Evolutionary conservation across 2,113 vertebrate genomes (phyloP).

Genomic region (Burhinus oedicnemus): DNA sequence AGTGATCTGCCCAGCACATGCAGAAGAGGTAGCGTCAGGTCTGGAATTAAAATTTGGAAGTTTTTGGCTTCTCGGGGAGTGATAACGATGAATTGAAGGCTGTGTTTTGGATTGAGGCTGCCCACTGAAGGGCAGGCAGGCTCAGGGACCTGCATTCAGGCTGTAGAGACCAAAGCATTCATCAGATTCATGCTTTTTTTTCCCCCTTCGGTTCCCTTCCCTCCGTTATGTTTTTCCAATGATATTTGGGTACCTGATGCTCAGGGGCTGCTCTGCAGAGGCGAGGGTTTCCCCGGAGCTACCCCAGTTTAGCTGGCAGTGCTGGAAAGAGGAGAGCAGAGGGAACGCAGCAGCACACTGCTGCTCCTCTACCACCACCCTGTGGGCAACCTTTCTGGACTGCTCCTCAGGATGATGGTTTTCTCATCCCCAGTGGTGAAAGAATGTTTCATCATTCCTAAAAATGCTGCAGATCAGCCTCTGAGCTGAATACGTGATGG

Average conservation of each 20-base stretch:
- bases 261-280: background rate
- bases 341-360: background rate
- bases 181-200: background rate
- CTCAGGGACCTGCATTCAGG: too few species aligned
- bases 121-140: background rate
- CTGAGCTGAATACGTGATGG: rapidly evolving
- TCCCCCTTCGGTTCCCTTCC: rapidly evolving
- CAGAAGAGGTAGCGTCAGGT: background rate
- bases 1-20: background rate
- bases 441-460: background rate
- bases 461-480: background rate
- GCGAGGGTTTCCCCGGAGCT: background rate
- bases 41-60: background rate
- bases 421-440: rapidly evolving
- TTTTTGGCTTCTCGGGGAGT: background rate
- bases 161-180: background rate
- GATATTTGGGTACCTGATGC: background rate
- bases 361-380: conserved; percentile 43
- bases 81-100: background rate
- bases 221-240: background rate
- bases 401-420: background rate
- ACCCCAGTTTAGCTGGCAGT: background rate
- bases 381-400: background rate
- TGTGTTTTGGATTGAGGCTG: background rate
- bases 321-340: background rate